phyloP scores from a whole-genome alignment of 2,113 vertebrate species.

The Dasyurus viverrinus region DNA sequence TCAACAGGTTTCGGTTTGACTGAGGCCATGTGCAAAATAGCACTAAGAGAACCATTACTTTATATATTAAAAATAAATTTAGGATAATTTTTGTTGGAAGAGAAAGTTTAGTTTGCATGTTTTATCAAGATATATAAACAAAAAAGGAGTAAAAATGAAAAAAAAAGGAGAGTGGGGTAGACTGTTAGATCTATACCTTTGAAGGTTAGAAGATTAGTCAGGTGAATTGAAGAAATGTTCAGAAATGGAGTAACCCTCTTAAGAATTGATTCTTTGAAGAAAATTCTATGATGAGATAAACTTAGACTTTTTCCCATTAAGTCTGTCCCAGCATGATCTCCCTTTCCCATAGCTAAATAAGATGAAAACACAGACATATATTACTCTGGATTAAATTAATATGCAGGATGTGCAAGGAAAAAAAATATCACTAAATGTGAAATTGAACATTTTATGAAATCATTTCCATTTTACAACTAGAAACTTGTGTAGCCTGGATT shows the following conservation, averaged over 20 bases:
- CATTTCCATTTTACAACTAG: background rate
- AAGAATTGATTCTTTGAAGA: background rate
- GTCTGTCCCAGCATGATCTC: background rate
- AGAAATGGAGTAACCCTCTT: background rate
- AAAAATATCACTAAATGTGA: constrained; percentile 19
- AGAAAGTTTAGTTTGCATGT: background rate
- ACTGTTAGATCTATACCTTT: background rate
- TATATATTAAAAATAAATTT: background rate
- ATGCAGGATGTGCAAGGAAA: background rate
- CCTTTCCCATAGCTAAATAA: background rate
- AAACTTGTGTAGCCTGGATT: background rate
- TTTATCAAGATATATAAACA: background rate
- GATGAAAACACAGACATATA: background rate
- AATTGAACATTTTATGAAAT: background rate
- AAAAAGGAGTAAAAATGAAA: background rate
- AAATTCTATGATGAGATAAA: background rate
- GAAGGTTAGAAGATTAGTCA: background rate
- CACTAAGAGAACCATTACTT: background rate
- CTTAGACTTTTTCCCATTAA: background rate
- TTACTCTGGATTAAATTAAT: background rate
- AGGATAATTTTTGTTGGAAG: background rate
- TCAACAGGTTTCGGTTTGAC: too few relatives aligned
- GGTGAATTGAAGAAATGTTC: background rate
- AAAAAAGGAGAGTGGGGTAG: constrained; percentile 8
- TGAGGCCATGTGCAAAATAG: background rate